phyloP scores from a whole-genome alignment of 2,113 vertebrate genomes.

The Aspidoscelis tigris region DNA sequence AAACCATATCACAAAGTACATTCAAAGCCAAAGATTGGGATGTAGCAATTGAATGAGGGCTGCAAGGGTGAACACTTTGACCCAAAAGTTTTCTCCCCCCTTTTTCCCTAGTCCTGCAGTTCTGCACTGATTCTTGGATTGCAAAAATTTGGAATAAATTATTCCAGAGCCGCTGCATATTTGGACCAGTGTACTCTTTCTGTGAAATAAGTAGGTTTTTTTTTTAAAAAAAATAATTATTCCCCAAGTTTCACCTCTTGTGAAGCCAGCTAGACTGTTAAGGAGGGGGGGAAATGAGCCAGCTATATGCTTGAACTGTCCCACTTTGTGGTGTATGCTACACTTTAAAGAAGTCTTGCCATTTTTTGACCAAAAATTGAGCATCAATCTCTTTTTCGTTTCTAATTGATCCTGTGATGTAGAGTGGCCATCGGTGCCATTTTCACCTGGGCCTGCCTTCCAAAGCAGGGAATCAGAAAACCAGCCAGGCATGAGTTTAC shows the following conservation, averaged over 20 bases:
- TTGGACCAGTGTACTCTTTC: not conserved
- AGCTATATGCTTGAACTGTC: not conserved
- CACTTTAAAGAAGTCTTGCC: not conserved
- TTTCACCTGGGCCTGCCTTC: not conserved
- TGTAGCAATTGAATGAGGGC: slow-evolving; percentile 5
- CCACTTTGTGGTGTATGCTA: not conserved
- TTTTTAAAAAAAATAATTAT: not conserved
- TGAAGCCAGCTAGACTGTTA: not conserved
- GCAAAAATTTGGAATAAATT: not conserved
- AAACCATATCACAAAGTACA: slow-evolving; percentile 20
- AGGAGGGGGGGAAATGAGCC: not conserved
- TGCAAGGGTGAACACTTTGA: not conserved
- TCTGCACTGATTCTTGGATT: not conserved
- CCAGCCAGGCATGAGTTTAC: not conserved
- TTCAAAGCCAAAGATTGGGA: slow-evolving; percentile 62
- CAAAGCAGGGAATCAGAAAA: not conserved
- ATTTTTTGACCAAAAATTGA: slow-evolving; percentile 41
- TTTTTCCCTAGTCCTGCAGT: not conserved
- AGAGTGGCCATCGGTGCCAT: not conserved
- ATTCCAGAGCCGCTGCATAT: too few relatives aligned
- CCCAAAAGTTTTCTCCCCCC: not conserved
- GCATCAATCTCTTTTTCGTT: not conserved
- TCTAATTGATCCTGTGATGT: accelerated
- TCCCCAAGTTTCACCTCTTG: not conserved
- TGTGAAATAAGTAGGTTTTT: not conserved